Percentiles rank a stretch among this genome's conserved stretches.
Conservation (phyloP, 2,797 vertebrate species). For the Sciurus vulgaris region DNA sequence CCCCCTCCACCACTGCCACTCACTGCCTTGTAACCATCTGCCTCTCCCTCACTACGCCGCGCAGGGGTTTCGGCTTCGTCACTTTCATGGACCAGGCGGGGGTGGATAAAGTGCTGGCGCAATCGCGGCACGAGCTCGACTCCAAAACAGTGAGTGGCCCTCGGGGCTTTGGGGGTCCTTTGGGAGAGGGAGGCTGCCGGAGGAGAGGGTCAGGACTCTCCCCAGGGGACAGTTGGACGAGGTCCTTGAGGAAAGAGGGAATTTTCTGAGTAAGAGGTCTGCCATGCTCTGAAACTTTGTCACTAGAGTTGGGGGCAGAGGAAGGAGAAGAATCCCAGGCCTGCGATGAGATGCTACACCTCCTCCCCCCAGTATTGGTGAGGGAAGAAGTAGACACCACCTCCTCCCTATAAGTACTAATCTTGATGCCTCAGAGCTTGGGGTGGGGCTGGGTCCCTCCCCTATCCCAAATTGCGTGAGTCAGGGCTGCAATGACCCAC, state of each 20-base stretch:
- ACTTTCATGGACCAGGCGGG: constrained; percentile 99
- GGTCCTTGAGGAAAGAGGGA: constrained; percentile 45
- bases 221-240: constrained; percentile 56
- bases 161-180: constrained; percentile 71
- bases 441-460: constrained; percentile 74
- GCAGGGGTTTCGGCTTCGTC: constrained; percentile 99
- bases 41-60: constrained; percentile 82
- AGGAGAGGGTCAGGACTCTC: constrained; percentile 65
- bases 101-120: constrained; percentile 99
- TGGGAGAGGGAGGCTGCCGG: constrained; percentile 66
- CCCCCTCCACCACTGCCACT: constrained; percentile 70
- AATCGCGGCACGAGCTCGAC: constrained; percentile 98
- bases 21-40: constrained; percentile 82
- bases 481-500: constrained; percentile 78
- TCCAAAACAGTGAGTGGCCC: constrained; percentile 97
- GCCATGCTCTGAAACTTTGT: constrained; percentile 78
- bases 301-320: constrained; percentile 67
- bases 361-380: constrained; percentile 59
- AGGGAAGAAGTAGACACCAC: constrained; percentile 72
- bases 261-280: constrained; percentile 55
- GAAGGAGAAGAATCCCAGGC: neutral
- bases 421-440: constrained; percentile 51
- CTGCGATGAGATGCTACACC: constrained; percentile 17
- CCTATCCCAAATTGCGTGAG: constrained; percentile 70
- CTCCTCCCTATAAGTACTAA: constrained; percentile 7